phyloP scores from a whole-genome alignment of 2,797 vertebrate species.

The Xiphophorus birchmanni region DNA sequence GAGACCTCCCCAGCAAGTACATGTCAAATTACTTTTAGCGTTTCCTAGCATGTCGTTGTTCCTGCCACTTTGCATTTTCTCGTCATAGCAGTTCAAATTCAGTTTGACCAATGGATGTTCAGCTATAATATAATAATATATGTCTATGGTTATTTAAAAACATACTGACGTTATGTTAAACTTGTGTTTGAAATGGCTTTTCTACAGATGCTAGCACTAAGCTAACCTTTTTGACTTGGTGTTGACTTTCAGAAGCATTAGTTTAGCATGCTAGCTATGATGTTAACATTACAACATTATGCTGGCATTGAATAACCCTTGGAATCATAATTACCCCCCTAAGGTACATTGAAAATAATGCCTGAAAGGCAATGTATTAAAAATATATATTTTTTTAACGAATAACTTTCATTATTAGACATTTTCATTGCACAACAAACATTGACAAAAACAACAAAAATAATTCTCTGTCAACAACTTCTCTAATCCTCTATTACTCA shows the following conservation, averaged over 20 bases:
- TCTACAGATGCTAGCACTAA: background rate
- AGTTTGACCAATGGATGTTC: background rate
- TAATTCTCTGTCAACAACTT: background rate
- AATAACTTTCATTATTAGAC: background rate
- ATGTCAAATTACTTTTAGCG: background rate
- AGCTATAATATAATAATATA: background rate
- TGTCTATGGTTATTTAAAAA: background rate
- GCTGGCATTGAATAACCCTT: background rate
- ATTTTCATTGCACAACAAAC: background rate
- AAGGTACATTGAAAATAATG: background rate
- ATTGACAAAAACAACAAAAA: background rate
- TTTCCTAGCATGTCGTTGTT: background rate
- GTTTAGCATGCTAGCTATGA: background rate
- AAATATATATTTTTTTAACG: background rate
- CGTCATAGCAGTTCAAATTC: background rate
- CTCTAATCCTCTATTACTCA: background rate
- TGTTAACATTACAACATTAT: background rate
- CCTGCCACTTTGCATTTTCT: too few relatives aligned
- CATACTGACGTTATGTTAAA: background rate
- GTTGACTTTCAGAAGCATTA: background rate
- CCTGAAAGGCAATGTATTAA: background rate
- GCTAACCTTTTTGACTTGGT: background rate
- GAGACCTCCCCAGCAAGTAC: background rate
- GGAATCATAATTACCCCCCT: background rate
- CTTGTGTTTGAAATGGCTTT: background rate